Evolutionary conservation across 2,797 vertebrate genomes (phyloP).

Genomic region (Phataginus tetradactyla): DNA sequence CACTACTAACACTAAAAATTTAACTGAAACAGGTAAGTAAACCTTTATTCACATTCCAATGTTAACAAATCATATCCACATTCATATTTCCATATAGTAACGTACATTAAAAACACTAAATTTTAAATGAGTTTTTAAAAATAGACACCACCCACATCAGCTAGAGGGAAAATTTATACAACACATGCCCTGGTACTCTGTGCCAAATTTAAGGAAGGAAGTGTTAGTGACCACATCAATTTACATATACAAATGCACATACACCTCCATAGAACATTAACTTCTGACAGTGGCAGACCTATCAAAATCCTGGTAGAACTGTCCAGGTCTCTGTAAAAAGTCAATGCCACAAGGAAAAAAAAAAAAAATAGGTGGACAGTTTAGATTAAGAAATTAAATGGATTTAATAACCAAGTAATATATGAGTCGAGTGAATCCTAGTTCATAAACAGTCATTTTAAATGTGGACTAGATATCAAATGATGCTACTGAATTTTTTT

Average conservation of each 20-base stretch:
- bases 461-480: neutral
- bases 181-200: neutral
- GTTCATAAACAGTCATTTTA: constrained; percentile 47
- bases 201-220: neutral
- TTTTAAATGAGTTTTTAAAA: constrained; percentile 55
- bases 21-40: neutral
- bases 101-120: neutral
- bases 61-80: constrained; percentile 39
- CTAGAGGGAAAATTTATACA: neutral
- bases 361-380: neutral
- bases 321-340: constrained; percentile 44
- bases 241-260: constrained; percentile 58
- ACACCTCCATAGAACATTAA: constrained; percentile 41
- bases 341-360: neutral
- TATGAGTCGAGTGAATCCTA: neutral
- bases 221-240: constrained; percentile 23
- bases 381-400: constrained; percentile 44
- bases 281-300: constrained; percentile 30
- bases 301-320: constrained; percentile 46
- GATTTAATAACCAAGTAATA: constrained; percentile 15
- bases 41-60: constrained; percentile 55
- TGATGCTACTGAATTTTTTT: constrained; percentile 17
- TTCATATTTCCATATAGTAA: neutral
- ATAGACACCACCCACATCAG: neutral
- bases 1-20: neutral